Percentiles rank a stretch among this genome's conserved stretches.
phyloP scores from a whole-genome alignment of 2,888 invertebrate species.

The Ennomos fuscantarius region DNA sequence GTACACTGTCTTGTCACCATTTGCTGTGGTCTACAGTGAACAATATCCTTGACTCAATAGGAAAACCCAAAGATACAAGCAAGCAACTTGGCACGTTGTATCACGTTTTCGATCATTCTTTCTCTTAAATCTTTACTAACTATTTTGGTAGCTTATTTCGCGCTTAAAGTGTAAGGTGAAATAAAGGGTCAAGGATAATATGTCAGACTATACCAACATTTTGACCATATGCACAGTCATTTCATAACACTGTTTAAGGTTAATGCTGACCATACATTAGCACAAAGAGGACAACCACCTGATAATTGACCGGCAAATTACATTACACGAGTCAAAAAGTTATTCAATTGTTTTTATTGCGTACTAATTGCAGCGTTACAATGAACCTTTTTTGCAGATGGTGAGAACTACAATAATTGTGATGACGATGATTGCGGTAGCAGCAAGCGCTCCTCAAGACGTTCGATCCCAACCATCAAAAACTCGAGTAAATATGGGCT shows the following conservation, averaged over 20 bases:
- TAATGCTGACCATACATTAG: neutral
- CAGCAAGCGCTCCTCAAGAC: conserved; percentile 52
- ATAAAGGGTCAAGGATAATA: conserved; percentile 14
- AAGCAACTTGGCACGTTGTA: conserved; percentile 2
- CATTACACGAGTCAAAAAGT: conserved; percentile 7
- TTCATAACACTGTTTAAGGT: neutral
- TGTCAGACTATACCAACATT: neutral
- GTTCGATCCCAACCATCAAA: conserved; percentile 48
- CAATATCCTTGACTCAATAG: conserved; percentile 31
- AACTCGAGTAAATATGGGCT: conserved; percentile 60
- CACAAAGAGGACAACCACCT: conserved; percentile 11
- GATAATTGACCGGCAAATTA: conserved; percentile 13
- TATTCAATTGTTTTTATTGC: conserved; percentile 7
- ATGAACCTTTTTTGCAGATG: conserved; percentile 58
- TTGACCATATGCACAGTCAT: neutral
- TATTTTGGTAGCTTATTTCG: no score
- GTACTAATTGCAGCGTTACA: conserved; percentile 18
- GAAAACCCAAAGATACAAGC: conserved; percentile 30
- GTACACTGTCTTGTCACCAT: conserved; percentile 1
- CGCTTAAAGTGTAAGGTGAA: conserved; percentile 4
- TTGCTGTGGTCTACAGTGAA: conserved; percentile 6
- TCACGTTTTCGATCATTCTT: conserved; percentile 23
- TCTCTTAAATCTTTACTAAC: no score
- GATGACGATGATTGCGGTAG: conserved; percentile 48
- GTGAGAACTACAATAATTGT: conserved; percentile 44